These are phyloP conservation scores for Tapirus indicus DNA, from an alignment of 2,797 vertebrate species.

Conservation along the genomic window DNA sequence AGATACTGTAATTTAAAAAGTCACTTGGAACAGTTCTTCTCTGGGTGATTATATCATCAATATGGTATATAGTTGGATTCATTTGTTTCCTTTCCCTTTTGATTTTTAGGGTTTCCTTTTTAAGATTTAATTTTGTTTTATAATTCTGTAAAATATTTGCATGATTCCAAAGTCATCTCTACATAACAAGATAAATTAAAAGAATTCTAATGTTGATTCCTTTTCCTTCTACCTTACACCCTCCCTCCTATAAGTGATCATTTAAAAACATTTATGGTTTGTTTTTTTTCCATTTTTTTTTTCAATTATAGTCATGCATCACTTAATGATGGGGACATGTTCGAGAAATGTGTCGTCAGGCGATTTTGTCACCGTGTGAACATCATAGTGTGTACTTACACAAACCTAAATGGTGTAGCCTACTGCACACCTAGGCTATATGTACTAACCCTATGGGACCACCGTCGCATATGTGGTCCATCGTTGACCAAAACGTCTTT, in stretches of 20 bases:
- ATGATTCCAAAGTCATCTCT: not conserved
- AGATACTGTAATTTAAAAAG: conserved; percentile 2
- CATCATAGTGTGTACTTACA: too few species aligned
- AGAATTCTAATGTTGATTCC: not conserved
- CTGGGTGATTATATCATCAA: not conserved
- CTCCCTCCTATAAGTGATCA: not conserved
- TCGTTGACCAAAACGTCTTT: too few species aligned
- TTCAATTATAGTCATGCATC: not conserved
- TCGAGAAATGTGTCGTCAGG: too few species aligned
- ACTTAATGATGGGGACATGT: too few species aligned
- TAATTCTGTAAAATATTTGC: not conserved
- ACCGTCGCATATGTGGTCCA: too few species aligned
- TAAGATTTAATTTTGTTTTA: not conserved
- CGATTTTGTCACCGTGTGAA: too few species aligned
- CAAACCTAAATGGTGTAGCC: too few species aligned
- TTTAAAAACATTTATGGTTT: not conserved
- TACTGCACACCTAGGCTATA: too few species aligned
- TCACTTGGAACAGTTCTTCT: not conserved
- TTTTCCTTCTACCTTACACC: not conserved
- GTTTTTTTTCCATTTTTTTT: not conserved
- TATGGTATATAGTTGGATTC: not conserved
- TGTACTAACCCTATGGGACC: too few species aligned
- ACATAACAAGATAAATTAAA: not conserved
- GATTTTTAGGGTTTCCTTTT: not conserved
- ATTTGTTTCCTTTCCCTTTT: conserved; percentile 7